Evolutionary conservation across 2,888 invertebrate species (phyloP), one percentile per base, ranked within the genome.

Genomic region (Carabus problematicus): DNA sequence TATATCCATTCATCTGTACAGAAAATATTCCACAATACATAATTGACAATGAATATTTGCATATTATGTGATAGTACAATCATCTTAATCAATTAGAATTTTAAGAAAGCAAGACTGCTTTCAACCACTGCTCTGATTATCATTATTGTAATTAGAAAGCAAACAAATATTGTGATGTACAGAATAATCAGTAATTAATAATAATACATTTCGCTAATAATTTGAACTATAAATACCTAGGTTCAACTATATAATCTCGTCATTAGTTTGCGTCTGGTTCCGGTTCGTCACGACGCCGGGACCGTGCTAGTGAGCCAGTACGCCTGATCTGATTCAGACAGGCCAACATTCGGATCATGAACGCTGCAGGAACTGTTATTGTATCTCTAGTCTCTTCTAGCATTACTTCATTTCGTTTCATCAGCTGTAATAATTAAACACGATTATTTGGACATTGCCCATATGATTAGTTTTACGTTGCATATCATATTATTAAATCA

Each of bases 321-420:
- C 86, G 82, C 74, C 88, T 84, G 75, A 88, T 86, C 73, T 88
- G 87, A 80, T 89, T 89, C 72, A 90, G 82, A 76, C 89, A 89
- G 47, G 89, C 88, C 77, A 90, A 79, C 88, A 90, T 89, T 76
- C 90, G 83, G 73, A 94, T 90, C 92, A 94, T 93, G 79, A 94
- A 93, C 62, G 91, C 89, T 14, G 94, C 93, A 41, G 94, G 94
- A 64, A 94, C 93, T 29, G 94, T 94, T 72, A 94, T 91, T 1
- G 94, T 94, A 78, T 94, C 93, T 79, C 89, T 87, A 14, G 94
- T 93, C 82, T 94, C 93, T 81, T 93, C 91, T 75, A 94, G 81
- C 93, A 94, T 93, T 52, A 92, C 85, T 72, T 90, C 90, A 81
- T 94, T 94, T 61, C 92, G 85, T 77, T 86, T 85, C 76, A 91